Percentiles rank a stretch among this genome's conserved stretches.
phyloP scores from a whole-genome alignment of 2,797 vertebrate species.

The Anguilla obscura region DNA sequence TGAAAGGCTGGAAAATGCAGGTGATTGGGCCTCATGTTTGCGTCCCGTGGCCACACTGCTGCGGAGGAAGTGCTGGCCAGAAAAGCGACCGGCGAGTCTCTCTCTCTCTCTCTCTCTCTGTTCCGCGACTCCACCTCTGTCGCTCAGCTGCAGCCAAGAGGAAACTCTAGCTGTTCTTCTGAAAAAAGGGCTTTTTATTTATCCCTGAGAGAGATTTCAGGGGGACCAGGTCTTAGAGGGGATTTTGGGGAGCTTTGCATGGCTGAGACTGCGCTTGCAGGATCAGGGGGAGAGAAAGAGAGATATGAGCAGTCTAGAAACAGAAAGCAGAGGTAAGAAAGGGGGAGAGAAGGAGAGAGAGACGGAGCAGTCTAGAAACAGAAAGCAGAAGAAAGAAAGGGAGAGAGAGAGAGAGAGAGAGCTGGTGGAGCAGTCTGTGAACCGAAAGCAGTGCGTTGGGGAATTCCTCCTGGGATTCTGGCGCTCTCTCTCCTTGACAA shows the following conservation, averaged over 20 bases:
- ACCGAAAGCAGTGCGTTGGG: not conserved
- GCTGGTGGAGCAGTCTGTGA: not conserved
- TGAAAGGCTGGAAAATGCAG: conserved; percentile 28
- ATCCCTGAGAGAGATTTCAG: not conserved
- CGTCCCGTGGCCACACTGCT: not conserved
- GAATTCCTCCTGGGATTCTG: not conserved
- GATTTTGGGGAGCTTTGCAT: conserved; percentile 17
- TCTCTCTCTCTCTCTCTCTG: not conserved
- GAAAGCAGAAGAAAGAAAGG: conserved; percentile 25
- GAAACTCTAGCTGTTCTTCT: not conserved
- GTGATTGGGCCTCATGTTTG: conserved; percentile 43
- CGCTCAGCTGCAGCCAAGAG: not conserved
- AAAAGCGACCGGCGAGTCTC: not conserved
- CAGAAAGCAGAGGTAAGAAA: conserved; percentile 16
- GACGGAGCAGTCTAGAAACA: not conserved
- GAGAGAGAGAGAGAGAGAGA: conserved; percentile 23
- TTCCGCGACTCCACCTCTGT: not conserved
- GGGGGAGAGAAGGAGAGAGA: not conserved
- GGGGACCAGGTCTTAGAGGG: not conserved
- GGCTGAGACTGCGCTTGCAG: not conserved
- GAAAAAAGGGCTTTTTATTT: not conserved
- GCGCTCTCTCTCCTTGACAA: not conserved
- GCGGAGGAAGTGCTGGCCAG: not conserved
- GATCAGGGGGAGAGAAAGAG: conserved; percentile 16
- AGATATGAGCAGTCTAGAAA: not conserved